These are phyloP conservation scores for Barbus barbus DNA, from an alignment of 2,113 vertebrate species.

Conservation along the genomic window DNA sequence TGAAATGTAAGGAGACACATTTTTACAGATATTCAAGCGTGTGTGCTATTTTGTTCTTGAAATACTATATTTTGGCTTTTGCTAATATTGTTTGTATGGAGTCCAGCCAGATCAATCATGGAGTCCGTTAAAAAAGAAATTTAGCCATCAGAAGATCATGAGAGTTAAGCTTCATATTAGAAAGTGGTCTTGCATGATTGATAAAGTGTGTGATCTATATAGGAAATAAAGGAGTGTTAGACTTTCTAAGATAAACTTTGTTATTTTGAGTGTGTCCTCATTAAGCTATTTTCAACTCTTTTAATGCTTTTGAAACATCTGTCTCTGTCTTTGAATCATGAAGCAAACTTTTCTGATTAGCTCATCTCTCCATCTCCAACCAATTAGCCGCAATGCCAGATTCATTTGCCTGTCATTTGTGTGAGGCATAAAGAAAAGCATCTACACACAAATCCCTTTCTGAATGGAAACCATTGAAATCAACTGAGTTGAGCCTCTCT, in stretches of 20 bases:
- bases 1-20: slow-evolving; percentile 53
- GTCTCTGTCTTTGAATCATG: not conserved
- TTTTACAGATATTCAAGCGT: not conserved
- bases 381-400: not conserved
- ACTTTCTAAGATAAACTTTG: not conserved
- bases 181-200: not conserved
- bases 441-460: slow-evolving; percentile 24
- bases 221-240: not conserved
- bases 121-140: not conserved
- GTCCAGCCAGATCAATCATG: not conserved
- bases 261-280: not conserved
- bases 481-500: slow-evolving; percentile 45
- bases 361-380: not conserved
- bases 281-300: slow-evolving; percentile 25
- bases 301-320: not conserved
- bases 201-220: not conserved
- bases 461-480: slow-evolving; percentile 24
- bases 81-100: not conserved
- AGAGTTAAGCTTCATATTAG: not conserved
- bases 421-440: slow-evolving; percentile 6
- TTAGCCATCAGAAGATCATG: not conserved
- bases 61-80: not conserved
- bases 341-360: slow-evolving; percentile 15
- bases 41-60: not conserved
- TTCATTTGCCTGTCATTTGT: not conserved